Conservation (phyloP, 2,797 vertebrate genomes). For the Pagetopsis macropterus region DNA sequence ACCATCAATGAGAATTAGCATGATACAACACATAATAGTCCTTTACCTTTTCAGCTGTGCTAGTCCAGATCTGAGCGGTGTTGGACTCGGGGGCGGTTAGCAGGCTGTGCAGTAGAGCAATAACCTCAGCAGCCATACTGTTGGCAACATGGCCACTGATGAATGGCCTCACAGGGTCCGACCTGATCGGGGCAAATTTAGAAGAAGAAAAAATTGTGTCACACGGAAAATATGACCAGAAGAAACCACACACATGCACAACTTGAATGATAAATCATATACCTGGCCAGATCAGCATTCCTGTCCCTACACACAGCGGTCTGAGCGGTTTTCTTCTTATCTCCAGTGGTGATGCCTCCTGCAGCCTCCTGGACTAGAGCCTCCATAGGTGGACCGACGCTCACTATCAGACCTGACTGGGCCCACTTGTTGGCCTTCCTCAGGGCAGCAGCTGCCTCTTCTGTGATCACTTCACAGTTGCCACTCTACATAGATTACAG, state of each 20-base stretch:
- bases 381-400: slow-evolving; percentile 94
- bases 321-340: slow-evolving; percentile 98
- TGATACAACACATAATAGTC: neutral
- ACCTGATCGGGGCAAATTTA: slow-evolving; percentile 77
- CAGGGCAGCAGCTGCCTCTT: slow-evolving; percentile 93
- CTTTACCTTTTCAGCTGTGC: slow-evolving; percentile 93
- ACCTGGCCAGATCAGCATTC: slow-evolving; percentile 96
- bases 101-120: slow-evolving; percentile 95
- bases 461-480: slow-evolving; percentile 96
- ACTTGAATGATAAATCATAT: neutral
- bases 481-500: slow-evolving; percentile 85
- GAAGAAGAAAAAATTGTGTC: neutral
- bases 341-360: slow-evolving; percentile 90
- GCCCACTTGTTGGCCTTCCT: slow-evolving; percentile 99
- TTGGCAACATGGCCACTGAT: slow-evolving; percentile 99
- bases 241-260: neutral
- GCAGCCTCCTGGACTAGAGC: slow-evolving; percentile 85
- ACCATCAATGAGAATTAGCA: neutral
- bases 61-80: slow-evolving; percentile 98
- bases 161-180: slow-evolving; percentile 95
- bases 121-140: slow-evolving; percentile 99
- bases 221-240: neutral
- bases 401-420: slow-evolving; percentile 97
- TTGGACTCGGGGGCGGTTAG: slow-evolving; percentile 97
- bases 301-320: slow-evolving; percentile 95